Evolutionary conservation across 2,113 vertebrate species (phyloP).

Genomic region (Blennius ocellaris): DNA sequence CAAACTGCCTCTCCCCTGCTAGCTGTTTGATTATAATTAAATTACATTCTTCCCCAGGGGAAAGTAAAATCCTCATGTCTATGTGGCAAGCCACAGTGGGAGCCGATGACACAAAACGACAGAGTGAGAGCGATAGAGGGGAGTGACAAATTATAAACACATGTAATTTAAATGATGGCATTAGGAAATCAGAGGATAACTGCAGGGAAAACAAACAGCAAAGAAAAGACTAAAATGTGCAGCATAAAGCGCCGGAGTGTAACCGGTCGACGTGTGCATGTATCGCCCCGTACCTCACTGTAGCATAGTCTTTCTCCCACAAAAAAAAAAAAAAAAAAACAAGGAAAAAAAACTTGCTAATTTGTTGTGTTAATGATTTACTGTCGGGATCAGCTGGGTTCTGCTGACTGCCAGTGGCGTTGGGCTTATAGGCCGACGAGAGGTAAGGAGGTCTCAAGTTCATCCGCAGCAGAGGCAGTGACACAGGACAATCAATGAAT

Average conservation of each 20-base stretch:
- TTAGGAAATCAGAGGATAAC: conserved; percentile 59
- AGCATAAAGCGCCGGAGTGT: conserved; percentile 20
- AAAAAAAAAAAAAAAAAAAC: not conserved
- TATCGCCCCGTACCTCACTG: no score
- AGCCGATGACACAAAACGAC: conserved; percentile 59
- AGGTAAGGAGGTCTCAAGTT: conserved; percentile 28
- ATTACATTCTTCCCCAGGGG: conserved; percentile 82
- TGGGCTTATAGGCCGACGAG: conserved; percentile 30
- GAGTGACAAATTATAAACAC: conserved; percentile 78
- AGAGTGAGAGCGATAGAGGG: conserved; percentile 50
- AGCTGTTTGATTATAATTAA: conserved; percentile 91
- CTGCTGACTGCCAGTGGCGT: conserved; percentile 35
- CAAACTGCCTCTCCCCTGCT: conserved; percentile 83
- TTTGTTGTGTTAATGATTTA: conserved; percentile 29
- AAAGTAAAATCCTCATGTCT: conserved; percentile 73
- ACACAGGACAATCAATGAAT: conserved; percentile 41
- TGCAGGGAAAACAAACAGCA: conserved; percentile 67
- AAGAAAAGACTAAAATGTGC: conserved; percentile 40
- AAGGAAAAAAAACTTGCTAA: not conserved
- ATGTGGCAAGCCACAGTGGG: conserved; percentile 65
- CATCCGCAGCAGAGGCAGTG: conserved; percentile 22
- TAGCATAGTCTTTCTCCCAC: conserved; percentile 2
- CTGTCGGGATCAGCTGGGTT: conserved; percentile 19
- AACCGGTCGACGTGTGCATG: no score
- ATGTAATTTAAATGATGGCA: conserved; percentile 76